phyloP scores from a whole-genome alignment of 2,797 vertebrate genomes.

The Phrynocephalus guinanensis region DNA sequence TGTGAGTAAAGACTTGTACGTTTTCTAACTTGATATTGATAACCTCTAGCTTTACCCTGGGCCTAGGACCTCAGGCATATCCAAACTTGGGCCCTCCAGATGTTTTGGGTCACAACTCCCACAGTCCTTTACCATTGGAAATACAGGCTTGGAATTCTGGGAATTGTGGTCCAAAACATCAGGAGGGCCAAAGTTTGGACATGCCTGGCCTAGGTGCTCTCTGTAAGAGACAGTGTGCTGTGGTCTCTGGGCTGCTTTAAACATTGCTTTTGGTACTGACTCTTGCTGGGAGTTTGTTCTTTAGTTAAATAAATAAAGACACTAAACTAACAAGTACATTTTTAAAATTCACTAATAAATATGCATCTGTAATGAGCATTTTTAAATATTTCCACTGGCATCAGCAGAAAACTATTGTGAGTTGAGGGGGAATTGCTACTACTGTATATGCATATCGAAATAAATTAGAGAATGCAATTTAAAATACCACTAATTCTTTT shows the following conservation, averaged over 20 bases:
- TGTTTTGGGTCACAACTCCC: too few relatives aligned
- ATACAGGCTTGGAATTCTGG: too few relatives aligned
- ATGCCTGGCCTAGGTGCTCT: background rate
- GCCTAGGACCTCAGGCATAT: too few relatives aligned
- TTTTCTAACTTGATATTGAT: background rate
- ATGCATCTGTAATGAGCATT: background rate
- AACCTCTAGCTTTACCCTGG: background rate
- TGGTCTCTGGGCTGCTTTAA: background rate
- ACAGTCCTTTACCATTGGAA: too few relatives aligned
- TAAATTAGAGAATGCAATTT: constrained; percentile 57
- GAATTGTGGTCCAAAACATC: too few relatives aligned
- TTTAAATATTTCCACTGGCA: constrained; percentile 12
- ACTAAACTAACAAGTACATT: constrained; percentile 42
- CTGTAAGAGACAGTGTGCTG: background rate
- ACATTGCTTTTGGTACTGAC: background rate
- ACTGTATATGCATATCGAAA: constrained; percentile 36
- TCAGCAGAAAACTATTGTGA: constrained; percentile 40
- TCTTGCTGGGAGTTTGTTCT: background rate
- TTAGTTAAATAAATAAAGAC: background rate
- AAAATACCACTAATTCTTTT: constrained; percentile 50
- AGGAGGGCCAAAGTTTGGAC: too few relatives aligned
- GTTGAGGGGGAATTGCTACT: background rate
- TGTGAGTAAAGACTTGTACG: background rate
- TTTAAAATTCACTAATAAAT: constrained; percentile 53
- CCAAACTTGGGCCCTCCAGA: too few relatives aligned